These are phyloP conservation scores for Crocallis elinguaria DNA, from an alignment of 2,888 invertebrate species.

Conservation along the genomic window DNA sequence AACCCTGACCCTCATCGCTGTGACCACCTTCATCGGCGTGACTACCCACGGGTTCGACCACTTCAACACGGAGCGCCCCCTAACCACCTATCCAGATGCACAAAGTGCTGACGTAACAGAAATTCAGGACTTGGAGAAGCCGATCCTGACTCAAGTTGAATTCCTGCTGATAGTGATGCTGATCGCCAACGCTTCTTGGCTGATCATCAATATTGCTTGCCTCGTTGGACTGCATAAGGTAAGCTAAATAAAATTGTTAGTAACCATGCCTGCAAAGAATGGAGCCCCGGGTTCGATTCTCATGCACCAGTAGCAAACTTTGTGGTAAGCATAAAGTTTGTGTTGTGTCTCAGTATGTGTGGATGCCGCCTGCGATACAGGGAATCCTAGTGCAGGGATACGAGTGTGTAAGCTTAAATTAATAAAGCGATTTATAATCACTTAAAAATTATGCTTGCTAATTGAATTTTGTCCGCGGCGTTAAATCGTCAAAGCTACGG, in stretches of 20 bases:
- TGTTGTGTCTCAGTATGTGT: no score
- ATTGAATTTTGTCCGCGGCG: constrained; percentile 53
- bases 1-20: constrained; percentile 39
- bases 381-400: no score
- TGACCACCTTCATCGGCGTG: constrained; percentile 43
- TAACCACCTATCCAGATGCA: constrained; percentile 10
- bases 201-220: constrained; percentile 50
- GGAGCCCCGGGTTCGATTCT: no score
- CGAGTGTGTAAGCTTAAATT: no score
- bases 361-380: no score
- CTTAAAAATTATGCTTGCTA: no score
- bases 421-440: no score
- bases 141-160: constrained; percentile 39
- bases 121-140: constrained; percentile 28
- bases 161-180: constrained; percentile 43
- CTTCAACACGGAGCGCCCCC: constrained; percentile 28
- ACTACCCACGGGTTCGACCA: constrained; percentile 50
- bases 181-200: constrained; percentile 47
- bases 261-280: no score
- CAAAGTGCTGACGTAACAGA: constrained; percentile 26
- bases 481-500: constrained; percentile 56
- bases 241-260: no score
- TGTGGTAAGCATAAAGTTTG: no score
- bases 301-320: no score
- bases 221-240: constrained; percentile 59